These are phyloP conservation scores for Gracilinanus agilis DNA, from an alignment of 2,113 vertebrate genomes.

Conservation along the genomic window DNA sequence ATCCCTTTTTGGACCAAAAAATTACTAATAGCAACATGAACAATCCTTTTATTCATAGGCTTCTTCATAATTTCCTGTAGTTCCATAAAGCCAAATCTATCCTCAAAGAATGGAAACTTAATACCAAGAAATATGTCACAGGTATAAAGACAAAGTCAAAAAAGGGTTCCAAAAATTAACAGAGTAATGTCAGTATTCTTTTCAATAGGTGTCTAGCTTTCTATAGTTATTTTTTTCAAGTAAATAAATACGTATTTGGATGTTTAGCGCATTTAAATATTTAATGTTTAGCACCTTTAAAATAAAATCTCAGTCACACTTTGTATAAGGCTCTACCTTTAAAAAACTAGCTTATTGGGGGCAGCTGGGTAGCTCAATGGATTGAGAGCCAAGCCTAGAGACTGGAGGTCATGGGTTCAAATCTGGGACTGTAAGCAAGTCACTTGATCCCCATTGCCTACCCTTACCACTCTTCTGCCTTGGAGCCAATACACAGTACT, in stretches of 20 bases:
- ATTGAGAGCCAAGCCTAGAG: too few relatives aligned
- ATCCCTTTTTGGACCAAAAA: not conserved
- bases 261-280: not conserved
- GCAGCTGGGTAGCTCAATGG: too few relatives aligned
- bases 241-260: conserved; percentile 21
- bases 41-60: not conserved
- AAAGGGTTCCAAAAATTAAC: not conserved
- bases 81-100: not conserved
- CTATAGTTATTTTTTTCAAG: not conserved
- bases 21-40: not conserved
- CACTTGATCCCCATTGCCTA: too few relatives aligned
- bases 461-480: too few relatives aligned
- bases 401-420: too few relatives aligned
- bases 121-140: not conserved
- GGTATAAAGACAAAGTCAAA: not conserved
- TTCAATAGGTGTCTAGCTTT: not conserved
- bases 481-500: too few relatives aligned
- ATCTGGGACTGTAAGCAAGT: too few relatives aligned
- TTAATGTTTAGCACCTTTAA: not conserved
- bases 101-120: not conserved
- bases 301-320: not conserved
- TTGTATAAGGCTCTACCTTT: conserved; percentile 19
- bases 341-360: conserved; percentile 49
- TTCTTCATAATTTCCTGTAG: not conserved
- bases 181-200: not conserved